Evolutionary conservation across 1,140 invertebrate genomes (phyloP).

Genomic region (Drosophila sproati): DNA sequence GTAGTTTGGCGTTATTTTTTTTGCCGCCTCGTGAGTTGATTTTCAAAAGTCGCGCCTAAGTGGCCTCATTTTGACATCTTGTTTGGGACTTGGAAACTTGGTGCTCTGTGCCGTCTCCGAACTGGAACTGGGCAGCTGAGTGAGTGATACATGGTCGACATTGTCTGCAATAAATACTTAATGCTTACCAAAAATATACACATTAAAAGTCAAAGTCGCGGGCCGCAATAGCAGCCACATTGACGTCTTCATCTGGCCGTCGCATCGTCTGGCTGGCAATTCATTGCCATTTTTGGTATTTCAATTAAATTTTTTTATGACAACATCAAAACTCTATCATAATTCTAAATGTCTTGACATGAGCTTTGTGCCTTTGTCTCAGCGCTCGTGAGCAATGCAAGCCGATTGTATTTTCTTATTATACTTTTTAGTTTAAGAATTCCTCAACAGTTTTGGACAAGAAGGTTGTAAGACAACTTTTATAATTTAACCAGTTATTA

Average conservation of each 20-base stretch:
- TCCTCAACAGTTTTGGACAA: conserved; percentile 47
- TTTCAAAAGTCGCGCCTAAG: conserved; percentile 77
- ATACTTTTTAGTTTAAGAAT: conserved; percentile 30
- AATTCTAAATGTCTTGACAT: conserved; percentile 80
- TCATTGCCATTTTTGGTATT: conserved; percentile 82
- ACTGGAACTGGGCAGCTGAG: conserved; percentile 20
- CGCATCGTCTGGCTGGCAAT: conserved; percentile 44
- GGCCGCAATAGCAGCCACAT: conserved; percentile 38
- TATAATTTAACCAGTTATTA: neutral
- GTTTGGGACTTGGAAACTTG: conserved; percentile 19
- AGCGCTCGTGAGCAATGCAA: conserved; percentile 19
- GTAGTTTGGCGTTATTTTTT: conserved; percentile 30
- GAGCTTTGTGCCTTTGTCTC: conserved; percentile 57
- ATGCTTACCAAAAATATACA: conserved; percentile 82
- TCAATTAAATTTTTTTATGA: conserved; percentile 84
- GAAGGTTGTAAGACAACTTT: conserved; percentile 24
- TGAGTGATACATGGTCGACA: conserved; percentile 77
- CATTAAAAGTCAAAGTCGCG: conserved; percentile 76
- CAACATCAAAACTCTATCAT: conserved; percentile 83
- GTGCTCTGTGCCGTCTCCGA: neutral
- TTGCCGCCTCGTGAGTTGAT: conserved; percentile 62
- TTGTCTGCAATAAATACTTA: conserved; percentile 82
- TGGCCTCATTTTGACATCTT: conserved; percentile 80
- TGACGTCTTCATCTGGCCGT: conserved; percentile 71
- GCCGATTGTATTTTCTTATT: conserved; percentile 22